These are phyloP conservation scores for Uloborus plumipes DNA, from an alignment of 2,888 invertebrate genomes.

Conservation along the genomic window DNA sequence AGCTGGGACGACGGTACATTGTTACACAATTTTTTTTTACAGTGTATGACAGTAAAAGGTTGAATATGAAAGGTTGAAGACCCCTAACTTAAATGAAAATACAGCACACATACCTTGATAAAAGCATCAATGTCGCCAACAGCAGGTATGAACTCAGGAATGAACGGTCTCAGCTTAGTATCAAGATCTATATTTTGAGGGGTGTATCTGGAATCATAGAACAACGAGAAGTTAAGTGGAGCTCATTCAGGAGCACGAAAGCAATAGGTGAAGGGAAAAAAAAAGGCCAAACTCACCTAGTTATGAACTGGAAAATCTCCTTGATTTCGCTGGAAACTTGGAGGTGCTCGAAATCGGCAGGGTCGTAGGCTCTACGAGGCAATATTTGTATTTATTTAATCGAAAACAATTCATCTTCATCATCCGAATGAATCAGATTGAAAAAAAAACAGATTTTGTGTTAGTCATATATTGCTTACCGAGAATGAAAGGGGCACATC, in stretches of 20 bases:
- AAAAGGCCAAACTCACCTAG: slow-evolving; percentile 76
- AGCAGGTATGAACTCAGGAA: slow-evolving; percentile 96
- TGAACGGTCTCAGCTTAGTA: slow-evolving; percentile 91
- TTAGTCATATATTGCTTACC: background rate
- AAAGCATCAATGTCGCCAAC: slow-evolving; percentile 99
- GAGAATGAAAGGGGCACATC: too few relatives aligned
- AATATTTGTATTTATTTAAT: background rate
- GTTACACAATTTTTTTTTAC: too few relatives aligned
- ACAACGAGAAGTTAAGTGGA: background rate
- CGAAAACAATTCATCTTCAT: too few relatives aligned
- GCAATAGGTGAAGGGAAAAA: background rate
- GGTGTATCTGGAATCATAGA: slow-evolving; percentile 79
- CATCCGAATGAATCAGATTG: too few relatives aligned
- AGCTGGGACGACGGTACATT: too few relatives aligned
- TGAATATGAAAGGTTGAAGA: too few relatives aligned
- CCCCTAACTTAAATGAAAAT: slow-evolving; percentile 3
- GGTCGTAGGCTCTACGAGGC: slow-evolving; percentile 78
- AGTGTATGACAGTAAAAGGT: too few relatives aligned
- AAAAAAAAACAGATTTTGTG: background rate
- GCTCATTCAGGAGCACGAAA: background rate
- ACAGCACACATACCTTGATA: slow-evolving; percentile 80
- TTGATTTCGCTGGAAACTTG: slow-evolving; percentile 87
- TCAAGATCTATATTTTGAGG: slow-evolving; percentile 92
- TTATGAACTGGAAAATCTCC: slow-evolving; percentile 93
- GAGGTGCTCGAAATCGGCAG: slow-evolving; percentile 85